Base-by-base conservation (phyloP, 2,113 vertebrate genomes). In the Paramormyrops kingsleyae region DNA sequence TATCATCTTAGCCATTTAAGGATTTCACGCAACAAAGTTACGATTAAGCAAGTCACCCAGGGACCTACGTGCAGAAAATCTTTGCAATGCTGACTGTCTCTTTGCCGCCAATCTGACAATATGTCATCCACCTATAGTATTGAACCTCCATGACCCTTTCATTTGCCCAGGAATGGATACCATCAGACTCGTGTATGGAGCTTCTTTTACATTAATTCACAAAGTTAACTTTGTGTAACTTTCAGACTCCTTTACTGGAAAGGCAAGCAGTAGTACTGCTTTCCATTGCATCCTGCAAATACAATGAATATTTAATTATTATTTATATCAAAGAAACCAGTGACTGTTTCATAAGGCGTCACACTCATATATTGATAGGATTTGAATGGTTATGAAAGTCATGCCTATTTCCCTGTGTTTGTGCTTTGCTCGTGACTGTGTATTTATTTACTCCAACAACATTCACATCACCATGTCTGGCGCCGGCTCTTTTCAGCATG, bases 361-460 rank as follows among this genome's bases (percentile, higher is more conserved):
- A 24, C 92, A 89, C 93, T 74, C 1, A 89, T 7, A 88, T 90
- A 88, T 90, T 90, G 90, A 92, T 91, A 88, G 88, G 89, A 90
- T 89, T 91, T 91, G 91, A 93, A 92, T 91, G 49, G 88, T 92
- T 83, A 5, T 93, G 91, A 93, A 90, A 88, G 52, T 8, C 35
- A 9, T 10, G n/a, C 19, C 21, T 62, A 21, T 35, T 49, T 15
- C 1, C 24, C 53, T 35, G 53, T 83, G 50, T 62, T 77, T 50
- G 2, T 52, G 6, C 46, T 52, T 89, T 74, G 31, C n/a, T 31
- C 0, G 4, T 6, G 17, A 15, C 0, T n/a, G 4, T 6, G 39
- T 1, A n/a, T 27, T 24, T 27, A 42, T 88, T 88, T 46, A 70
- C 87, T 8, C 17, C 21, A 39, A 4, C 56, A 10, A 12, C 19